Base-by-base conservation (phyloP, 2,888 invertebrate species). In the Clunio marinus region DNA sequence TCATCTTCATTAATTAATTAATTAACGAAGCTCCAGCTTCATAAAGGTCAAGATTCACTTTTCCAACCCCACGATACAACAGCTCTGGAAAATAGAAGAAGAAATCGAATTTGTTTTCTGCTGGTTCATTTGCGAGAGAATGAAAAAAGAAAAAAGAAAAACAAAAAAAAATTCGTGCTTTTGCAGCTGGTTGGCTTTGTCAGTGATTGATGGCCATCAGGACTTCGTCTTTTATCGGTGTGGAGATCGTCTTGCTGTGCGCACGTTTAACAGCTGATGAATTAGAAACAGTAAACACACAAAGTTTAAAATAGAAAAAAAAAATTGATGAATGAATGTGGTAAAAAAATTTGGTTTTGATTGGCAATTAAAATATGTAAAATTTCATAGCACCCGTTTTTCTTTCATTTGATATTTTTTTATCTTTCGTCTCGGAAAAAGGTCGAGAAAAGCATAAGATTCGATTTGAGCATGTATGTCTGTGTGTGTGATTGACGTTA, bases 281-380 rank as follows among this genome's bases (percentile, higher is more conserved):
- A 58, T 60, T 60, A 60, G 60, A 60, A 60, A 60, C 60, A 60
- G 60, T 60, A 60, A 58, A 60, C 60, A 60, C 60, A 60, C 60
- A 60, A 58, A 60, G 51, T 51, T 51, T 51, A 51, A 51, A 20
- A 51, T 15, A 20, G 22, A 17, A 51, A 51, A 51, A 20, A 51
- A 51, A 51, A 17, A 17, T 51, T 51, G 51, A 22, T 22, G 22
- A 51, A 20, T 20, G 22, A 51, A 17, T 32, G 10, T 7, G 10
- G 4, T 32, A 10, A 7, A 32, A 32, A 32, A 32, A n/a, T n/a
- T n/a, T n/a, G n/a, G n/a, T n/a, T n/a, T n/a, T n/a, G n/a, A n/a
- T n/a, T n/a, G 41, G 41, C 41, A 41, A 41, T 41, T n/a, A 5
- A 41, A 41, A 41, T 41, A 2, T 41, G n/a, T n/a, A n/a, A 41